phyloP scores from a whole-genome alignment of 1,140 invertebrate genomes.

The Conus ventricosus region DNA sequence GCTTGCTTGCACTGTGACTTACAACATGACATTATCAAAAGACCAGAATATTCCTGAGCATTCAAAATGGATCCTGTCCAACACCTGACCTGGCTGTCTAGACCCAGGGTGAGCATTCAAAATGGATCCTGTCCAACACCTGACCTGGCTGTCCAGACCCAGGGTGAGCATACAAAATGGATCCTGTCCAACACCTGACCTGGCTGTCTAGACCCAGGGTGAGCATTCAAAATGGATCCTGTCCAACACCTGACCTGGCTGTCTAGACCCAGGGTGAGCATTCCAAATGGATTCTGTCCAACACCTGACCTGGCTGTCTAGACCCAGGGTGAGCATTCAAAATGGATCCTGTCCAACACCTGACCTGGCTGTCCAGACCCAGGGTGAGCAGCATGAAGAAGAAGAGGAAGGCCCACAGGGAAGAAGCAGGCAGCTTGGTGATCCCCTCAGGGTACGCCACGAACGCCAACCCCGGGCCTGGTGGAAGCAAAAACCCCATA shows the following conservation, averaged over 20 bases:
- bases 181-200: slow-evolving; percentile 74
- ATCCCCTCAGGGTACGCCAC: slow-evolving; percentile 97
- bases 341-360: slow-evolving; percentile 65
- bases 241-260: slow-evolving; percentile 80
- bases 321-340: slow-evolving; percentile 80
- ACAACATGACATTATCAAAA: no score
- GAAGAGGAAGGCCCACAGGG: slow-evolving; percentile 97
- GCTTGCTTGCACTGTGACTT: no score
- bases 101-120: no score
- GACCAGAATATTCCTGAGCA: no score
- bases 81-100: slow-evolving; percentile 87
- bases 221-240: slow-evolving; percentile 81
- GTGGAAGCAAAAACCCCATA: slow-evolving; percentile 37
- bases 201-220: slow-evolving; percentile 92
- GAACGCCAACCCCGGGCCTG: slow-evolving; percentile 95
- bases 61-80: no score
- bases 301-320: slow-evolving; percentile 86
- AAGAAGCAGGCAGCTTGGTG: slow-evolving; percentile 92
- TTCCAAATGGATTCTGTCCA: slow-evolving; percentile 70
- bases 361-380: slow-evolving; percentile 90
- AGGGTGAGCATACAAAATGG: slow-evolving; percentile 88
- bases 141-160: slow-evolving; percentile 90
- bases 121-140: slow-evolving; percentile 65
- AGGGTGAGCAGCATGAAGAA: slow-evolving; percentile 97
- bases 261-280: slow-evolving; percentile 92